Evolutionary conservation across 2,113 vertebrate species (phyloP).

Genomic region (Protobothrops flavoviridis): DNA sequence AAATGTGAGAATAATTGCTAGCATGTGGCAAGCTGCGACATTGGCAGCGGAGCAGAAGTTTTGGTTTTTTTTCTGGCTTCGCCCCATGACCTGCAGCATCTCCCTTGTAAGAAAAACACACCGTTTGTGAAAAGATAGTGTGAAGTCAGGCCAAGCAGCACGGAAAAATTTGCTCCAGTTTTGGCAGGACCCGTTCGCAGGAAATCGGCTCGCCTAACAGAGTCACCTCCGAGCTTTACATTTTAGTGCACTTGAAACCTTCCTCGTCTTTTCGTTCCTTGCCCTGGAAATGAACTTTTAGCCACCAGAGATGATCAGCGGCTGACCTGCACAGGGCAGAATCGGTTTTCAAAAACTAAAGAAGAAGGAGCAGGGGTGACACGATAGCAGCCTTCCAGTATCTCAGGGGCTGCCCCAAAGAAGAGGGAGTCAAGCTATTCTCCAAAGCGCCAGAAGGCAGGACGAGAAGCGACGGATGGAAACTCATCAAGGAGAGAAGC

Average conservation of each 20-base stretch:
- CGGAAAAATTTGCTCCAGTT: background rate
- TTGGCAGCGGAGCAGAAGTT: slow-evolving; percentile 16
- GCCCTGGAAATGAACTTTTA: background rate
- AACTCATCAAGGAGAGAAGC: too few relatives aligned
- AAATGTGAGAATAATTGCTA: background rate
- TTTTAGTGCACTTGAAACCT: background rate
- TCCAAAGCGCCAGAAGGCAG: too few relatives aligned
- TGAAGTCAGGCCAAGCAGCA: background rate
- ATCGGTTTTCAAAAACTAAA: slow-evolving; percentile 30
- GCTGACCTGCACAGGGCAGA: slow-evolving; percentile 33
- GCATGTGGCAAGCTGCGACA: background rate
- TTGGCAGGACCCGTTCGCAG: background rate
- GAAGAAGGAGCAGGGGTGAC: too few relatives aligned
- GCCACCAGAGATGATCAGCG: slow-evolving; percentile 13
- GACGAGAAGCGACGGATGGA: too few relatives aligned
- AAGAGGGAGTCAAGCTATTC: too few relatives aligned
- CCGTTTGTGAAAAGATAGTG: background rate
- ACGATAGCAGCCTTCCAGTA: too few relatives aligned
- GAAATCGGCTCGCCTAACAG: background rate
- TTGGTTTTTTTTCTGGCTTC: background rate
- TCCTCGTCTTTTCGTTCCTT: background rate
- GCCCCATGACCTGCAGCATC: background rate
- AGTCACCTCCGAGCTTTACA: background rate
- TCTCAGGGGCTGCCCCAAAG: too few relatives aligned
- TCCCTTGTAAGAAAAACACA: background rate